Evolutionary conservation across 2,888 invertebrate genomes (phyloP).

Genomic region (Glaucopsyche alexis): DNA sequence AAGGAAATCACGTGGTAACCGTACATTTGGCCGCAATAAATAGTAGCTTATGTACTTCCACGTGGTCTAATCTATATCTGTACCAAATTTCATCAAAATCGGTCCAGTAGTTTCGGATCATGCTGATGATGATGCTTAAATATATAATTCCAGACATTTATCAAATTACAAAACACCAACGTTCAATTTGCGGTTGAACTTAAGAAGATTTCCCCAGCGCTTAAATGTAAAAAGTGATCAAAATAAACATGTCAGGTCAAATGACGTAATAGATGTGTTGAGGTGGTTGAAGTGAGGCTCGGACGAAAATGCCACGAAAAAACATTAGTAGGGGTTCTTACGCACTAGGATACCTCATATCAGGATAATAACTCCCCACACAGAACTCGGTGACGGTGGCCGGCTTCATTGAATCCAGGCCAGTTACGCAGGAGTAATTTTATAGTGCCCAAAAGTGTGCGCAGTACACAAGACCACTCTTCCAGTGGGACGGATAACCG

Average conservation of each 20-base stretch:
- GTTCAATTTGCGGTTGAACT: not conserved
- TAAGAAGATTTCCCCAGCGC: slow-evolving; percentile 22
- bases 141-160: slow-evolving; percentile 1
- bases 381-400: too few species aligned
- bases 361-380: not conserved
- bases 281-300: not conserved
- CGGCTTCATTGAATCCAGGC: too few species aligned
- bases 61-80: too few species aligned
- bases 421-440: too few species aligned
- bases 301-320: not conserved
- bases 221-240: slow-evolving; percentile 18
- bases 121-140: not conserved
- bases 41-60: too few species aligned
- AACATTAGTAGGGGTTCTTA: not conserved
- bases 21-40: too few species aligned
- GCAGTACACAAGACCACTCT: too few species aligned
- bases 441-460: too few species aligned
- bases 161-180: slow-evolving; percentile 2
- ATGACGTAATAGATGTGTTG: slow-evolving; percentile 31
- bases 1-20: too few species aligned
- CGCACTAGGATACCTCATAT: not conserved
- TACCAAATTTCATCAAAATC: too few species aligned
- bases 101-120: too few species aligned
- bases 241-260: slow-evolving; percentile 27
- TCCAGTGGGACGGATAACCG: too few species aligned